These are phyloP conservation scores for Valencia hispanica DNA, from an alignment of 2,797 vertebrate genomes.

Conservation along the genomic window DNA sequence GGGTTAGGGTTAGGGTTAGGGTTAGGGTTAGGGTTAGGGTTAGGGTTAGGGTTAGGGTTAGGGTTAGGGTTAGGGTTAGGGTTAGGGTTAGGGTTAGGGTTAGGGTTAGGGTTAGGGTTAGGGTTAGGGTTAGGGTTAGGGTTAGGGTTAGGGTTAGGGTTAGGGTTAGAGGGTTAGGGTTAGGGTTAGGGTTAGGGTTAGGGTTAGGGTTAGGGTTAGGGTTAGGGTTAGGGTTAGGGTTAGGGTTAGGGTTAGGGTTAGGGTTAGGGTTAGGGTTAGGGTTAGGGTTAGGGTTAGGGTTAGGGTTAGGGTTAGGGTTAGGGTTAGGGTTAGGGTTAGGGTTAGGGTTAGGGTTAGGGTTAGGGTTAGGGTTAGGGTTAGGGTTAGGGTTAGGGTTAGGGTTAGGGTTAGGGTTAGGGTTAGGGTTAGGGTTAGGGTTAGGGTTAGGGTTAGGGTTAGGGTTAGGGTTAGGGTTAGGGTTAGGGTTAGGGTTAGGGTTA, in stretches of 20 bases:
- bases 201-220: slow-evolving; percentile 9
- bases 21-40: slow-evolving; percentile 9
- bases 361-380: slow-evolving; percentile 22
- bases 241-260: slow-evolving; percentile 24
- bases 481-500: too few species aligned
- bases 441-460: slow-evolving; percentile 9
- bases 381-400: slow-evolving; percentile 26
- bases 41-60: slow-evolving; percentile 18
- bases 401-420: slow-evolving; percentile 19
- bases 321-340: slow-evolving; percentile 16
- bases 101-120: slow-evolving; percentile 9
- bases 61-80: slow-evolving; percentile 17
- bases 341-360: slow-evolving; percentile 19
- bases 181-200: slow-evolving; percentile 3
- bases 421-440: slow-evolving; percentile 9
- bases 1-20: slow-evolving; percentile 16
- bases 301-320: slow-evolving; percentile 4
- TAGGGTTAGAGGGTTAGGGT: background rate
- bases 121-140: slow-evolving; percentile 8
- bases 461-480: slow-evolving; percentile 9
- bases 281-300: slow-evolving; percentile 22
- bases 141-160: background rate
- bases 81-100: slow-evolving; percentile 21
- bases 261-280: slow-evolving; percentile 24
- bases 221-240: slow-evolving; percentile 7